A percentile compares a stretch with the other conserved stretches of the same genome.
Conservation (phyloP, 92 coral and sea anemone genomes). For the Umimayanthus kanabou region DNA sequence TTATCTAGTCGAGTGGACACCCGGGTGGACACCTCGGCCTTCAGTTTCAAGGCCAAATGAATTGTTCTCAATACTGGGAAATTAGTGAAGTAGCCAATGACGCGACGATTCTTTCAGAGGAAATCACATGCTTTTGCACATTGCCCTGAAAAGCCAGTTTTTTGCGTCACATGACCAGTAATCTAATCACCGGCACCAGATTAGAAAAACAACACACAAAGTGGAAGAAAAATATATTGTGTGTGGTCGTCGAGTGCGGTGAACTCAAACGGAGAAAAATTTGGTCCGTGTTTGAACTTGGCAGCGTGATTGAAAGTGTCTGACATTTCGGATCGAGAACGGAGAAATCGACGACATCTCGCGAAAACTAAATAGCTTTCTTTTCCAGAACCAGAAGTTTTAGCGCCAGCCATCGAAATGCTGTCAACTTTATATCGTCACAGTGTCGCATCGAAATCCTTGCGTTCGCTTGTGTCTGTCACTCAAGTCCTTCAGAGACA, state of each 20-base stretch:
- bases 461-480: slow-evolving; percentile 1
- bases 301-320: background rate
- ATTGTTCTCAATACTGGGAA: background rate
- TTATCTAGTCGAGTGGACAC: background rate
- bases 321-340: background rate
- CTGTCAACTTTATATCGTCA: background rate
- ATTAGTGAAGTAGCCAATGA: background rate
- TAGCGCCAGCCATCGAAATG: slow-evolving; percentile 16
- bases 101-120: background rate
- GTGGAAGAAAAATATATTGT: background rate
- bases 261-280: background rate
- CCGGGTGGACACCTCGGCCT: background rate
- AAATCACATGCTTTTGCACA: background rate
- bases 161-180: background rate
- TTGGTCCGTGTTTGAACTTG: background rate
- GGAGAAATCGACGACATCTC: too few species aligned
- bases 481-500: slow-evolving; percentile 6
- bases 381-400: background rate
- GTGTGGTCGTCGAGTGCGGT: background rate
- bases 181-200: background rate
- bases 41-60: background rate
- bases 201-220: background rate
- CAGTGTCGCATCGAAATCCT: background rate
- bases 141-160: background rate
- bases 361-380: background rate